A percentile compares a stretch with the other conserved stretches of the same genome.
Conservation (phyloP, 1,140 invertebrate species). For the Brachionus manjavacas region DNA sequence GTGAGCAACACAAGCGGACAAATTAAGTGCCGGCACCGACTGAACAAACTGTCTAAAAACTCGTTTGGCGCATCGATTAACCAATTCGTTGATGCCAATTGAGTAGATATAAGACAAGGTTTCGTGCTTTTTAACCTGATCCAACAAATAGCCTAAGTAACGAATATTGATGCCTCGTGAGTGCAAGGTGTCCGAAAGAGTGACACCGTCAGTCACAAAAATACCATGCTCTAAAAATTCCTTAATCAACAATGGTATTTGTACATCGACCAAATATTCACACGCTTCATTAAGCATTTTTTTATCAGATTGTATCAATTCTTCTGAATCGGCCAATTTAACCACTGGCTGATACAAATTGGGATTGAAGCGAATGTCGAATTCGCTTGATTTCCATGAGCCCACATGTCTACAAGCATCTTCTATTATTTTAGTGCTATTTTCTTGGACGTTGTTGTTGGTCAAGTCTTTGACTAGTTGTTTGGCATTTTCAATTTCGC, state of each 20-base stretch:
- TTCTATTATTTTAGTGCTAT: constrained; percentile 79
- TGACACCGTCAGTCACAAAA: constrained; percentile 81
- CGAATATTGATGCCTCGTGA: constrained; percentile 82
- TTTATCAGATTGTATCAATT: constrained; percentile 72
- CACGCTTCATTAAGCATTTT: constrained; percentile 87
- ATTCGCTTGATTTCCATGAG: constrained; percentile 77
- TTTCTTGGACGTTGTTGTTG: constrained; percentile 73
- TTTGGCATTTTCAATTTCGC: constrained; percentile 74
- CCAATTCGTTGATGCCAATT: constrained; percentile 78
- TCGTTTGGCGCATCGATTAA: constrained; percentile 82
- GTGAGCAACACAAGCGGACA: constrained; percentile 81
- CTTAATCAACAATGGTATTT: constrained; percentile 87
- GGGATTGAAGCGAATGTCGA: constrained; percentile 94
- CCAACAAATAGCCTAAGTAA: constrained; percentile 77
- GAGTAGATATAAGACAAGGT: constrained; percentile 70
- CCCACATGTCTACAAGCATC: constrained; percentile 81
- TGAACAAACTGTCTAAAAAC: constrained; percentile 86
- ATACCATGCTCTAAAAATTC: constrained; percentile 85
- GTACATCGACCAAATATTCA: constrained; percentile 82
- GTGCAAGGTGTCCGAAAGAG: constrained; percentile 13
- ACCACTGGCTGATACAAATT: constrained; percentile 94
- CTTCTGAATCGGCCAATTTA: constrained; percentile 69
- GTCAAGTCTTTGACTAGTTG: constrained; percentile 83
- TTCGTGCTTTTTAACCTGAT: background rate
- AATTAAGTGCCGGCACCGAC: constrained; percentile 77